phyloP scores from a whole-genome alignment of 2,113 vertebrate species.

The Syrrhaptes paradoxus region DNA sequence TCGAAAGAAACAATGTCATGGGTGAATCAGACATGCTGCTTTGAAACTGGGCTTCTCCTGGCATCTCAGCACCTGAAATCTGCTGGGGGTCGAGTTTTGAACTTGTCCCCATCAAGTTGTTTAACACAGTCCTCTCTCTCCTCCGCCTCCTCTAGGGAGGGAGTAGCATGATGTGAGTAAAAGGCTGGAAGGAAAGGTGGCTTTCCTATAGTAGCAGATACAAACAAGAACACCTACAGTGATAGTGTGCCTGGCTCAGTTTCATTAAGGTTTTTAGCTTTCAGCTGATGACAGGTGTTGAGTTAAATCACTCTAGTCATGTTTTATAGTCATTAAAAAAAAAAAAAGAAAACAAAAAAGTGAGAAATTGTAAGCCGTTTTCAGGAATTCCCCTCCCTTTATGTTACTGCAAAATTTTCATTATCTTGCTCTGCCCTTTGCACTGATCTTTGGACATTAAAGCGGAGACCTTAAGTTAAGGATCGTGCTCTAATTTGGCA shows the following conservation, averaged over 20 bases:
- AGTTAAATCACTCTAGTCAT: background rate
- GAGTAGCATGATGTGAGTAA: background rate
- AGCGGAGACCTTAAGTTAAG: constrained; percentile 3
- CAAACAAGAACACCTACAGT: background rate
- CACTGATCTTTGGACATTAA: background rate
- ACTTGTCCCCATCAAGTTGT: background rate
- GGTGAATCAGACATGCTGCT: background rate
- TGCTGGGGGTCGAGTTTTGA: background rate
- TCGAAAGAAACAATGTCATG: background rate
- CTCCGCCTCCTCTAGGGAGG: background rate
- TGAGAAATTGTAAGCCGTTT: background rate
- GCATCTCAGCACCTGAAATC: background rate
- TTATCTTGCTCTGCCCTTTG: background rate
- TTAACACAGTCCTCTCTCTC: background rate
- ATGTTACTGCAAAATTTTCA: background rate
- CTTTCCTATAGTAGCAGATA: background rate
- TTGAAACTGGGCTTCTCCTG: background rate
- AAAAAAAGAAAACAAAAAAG: background rate
- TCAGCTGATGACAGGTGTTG: background rate
- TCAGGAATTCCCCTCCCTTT: background rate
- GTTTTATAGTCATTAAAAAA: background rate
- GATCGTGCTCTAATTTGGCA: constrained; percentile 3
- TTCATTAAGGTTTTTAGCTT: background rate
- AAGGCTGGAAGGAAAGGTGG: background rate
- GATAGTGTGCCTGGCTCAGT: background rate